Conservation (phyloP, 2,888 invertebrate genomes). For the Drosophila barbarae region DNA sequence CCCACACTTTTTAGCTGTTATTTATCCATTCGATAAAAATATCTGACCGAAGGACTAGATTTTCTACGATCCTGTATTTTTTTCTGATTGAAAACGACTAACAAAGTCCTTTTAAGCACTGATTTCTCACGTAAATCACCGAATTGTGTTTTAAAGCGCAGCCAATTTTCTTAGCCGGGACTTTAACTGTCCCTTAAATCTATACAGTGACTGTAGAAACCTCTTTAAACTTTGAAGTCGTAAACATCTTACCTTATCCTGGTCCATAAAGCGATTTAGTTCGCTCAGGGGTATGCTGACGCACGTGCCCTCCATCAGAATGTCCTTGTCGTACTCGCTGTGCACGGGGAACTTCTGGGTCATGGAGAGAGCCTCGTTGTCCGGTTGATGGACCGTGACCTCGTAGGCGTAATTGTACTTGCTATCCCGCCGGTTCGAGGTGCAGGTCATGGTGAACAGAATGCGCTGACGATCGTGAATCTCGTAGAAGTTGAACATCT, state of each 20-base stretch:
- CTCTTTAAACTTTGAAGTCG: too few species aligned
- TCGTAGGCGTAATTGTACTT: constrained; percentile 77
- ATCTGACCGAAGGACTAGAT: not conserved
- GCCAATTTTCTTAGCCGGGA: not conserved
- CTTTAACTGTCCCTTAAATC: not conserved
- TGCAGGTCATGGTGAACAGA: constrained; percentile 78
- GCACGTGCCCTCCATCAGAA: constrained; percentile 78
- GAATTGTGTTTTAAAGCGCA: too few species aligned
- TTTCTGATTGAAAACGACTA: not conserved
- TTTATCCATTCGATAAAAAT: not conserved
- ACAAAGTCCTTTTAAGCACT: not conserved
- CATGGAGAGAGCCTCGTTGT: constrained; percentile 76
- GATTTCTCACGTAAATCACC: not conserved
- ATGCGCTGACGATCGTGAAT: constrained; percentile 76
- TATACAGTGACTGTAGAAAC: not conserved
- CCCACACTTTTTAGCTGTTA: too few species aligned
- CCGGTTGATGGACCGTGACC: constrained; percentile 75
- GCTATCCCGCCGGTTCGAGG: constrained; percentile 74
- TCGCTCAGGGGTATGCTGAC: constrained; percentile 74
- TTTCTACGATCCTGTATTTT: not conserved
- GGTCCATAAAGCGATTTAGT: constrained; percentile 74
- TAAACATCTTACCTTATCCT: constrained; percentile 66
- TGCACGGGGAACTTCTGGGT: constrained; percentile 79
- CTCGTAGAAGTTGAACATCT: constrained; percentile 79
- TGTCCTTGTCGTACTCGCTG: constrained; percentile 78